Base-by-base conservation (phyloP, 2,113 vertebrate genomes). In the Chaetura pelagica region DNA sequence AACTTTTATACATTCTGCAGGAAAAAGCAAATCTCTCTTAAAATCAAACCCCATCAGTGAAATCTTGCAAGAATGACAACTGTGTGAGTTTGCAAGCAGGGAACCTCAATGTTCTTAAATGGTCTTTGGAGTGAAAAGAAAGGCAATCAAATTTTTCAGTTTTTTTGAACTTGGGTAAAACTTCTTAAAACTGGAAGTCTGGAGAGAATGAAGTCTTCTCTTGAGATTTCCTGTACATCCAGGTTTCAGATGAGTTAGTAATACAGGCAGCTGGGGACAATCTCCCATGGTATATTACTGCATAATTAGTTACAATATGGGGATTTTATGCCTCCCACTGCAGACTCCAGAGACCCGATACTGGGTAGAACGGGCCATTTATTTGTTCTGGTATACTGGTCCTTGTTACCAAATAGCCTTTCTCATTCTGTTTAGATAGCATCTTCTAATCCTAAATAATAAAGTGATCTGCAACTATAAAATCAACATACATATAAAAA, bases 291-390 rank as follows among this genome's bases (percentile, higher is more conserved):
- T 80, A 95, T 93, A 95, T 91, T 93, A 90, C 71, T 93, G 89
- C 84, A 91, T 93, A 95, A 96, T 97, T 95, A 95, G 91, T 75
- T 89, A 87, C 84, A 92, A 91, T 96, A 93, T 95, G 95, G 91
- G 93, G 87, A 95, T 95, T 96, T 95, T 96, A 96, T 96, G 81
- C 87, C 67, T 95, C 91, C 94, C 71, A 93, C 89, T 85, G 62
- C 62, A 96, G 91, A 87, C 94, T 94, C 93, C 30, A 83, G 91
- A 96, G 95, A 97, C 89, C 27, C 73, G 87, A 87, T 85, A 69
- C 71, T 77, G 46, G 62, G 42, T 84, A 61, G 74, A 91, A 94
- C 0, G 71, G 94, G 67, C 71, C 88, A 93, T 93, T 97, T 95
- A 54, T 94, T 97, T 93, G 84, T 90, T 96, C 81, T 96, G 77